These are phyloP conservation scores for Tineola bisselliella DNA, from an alignment of 2,888 invertebrate species.

Conservation along the genomic window DNA sequence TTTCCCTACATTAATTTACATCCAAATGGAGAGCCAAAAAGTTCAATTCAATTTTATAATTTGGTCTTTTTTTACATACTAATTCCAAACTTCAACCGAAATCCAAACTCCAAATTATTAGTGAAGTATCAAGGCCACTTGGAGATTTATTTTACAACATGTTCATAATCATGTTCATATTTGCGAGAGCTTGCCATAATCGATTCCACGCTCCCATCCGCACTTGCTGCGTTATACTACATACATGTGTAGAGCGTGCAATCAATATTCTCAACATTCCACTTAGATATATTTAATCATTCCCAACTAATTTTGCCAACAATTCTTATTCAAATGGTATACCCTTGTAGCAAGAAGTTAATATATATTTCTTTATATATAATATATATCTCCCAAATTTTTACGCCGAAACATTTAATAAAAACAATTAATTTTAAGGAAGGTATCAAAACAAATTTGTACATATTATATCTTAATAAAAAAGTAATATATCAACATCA, in stretches of 20 bases:
- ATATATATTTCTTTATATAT: slow-evolving; percentile 22
- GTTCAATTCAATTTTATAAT: slow-evolving; percentile 59
- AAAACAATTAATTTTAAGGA: slow-evolving; percentile 39
- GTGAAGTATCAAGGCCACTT: slow-evolving; percentile 67
- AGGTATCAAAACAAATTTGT: slow-evolving; percentile 58
- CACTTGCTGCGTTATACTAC: neutral
- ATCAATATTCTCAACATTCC: neutral
- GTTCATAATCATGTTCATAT: slow-evolving; percentile 36
- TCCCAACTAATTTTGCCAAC: slow-evolving; percentile 55
- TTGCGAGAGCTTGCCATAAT: slow-evolving; percentile 37
- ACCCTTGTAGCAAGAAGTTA: slow-evolving; percentile 60
- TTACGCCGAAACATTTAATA: slow-evolving; percentile 52
- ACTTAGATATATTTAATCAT: slow-evolving; percentile 21
- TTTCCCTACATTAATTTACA: slow-evolving; percentile 54
- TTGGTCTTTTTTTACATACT: slow-evolving; percentile 62
- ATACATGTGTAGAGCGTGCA: neutral
- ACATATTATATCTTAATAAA: slow-evolving; percentile 41
- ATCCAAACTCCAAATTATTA: slow-evolving; percentile 59
- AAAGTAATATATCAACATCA: slow-evolving; percentile 20
- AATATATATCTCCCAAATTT: slow-evolving; percentile 43
- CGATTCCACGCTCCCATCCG: neutral
- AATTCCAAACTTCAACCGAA: slow-evolving; percentile 62
- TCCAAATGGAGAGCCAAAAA: slow-evolving; percentile 66
- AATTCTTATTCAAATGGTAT: slow-evolving; percentile 56
- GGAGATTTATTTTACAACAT: slow-evolving; percentile 59